Conservation (phyloP, 1,140 invertebrate genomes). For the Mya arenaria region DNA sequence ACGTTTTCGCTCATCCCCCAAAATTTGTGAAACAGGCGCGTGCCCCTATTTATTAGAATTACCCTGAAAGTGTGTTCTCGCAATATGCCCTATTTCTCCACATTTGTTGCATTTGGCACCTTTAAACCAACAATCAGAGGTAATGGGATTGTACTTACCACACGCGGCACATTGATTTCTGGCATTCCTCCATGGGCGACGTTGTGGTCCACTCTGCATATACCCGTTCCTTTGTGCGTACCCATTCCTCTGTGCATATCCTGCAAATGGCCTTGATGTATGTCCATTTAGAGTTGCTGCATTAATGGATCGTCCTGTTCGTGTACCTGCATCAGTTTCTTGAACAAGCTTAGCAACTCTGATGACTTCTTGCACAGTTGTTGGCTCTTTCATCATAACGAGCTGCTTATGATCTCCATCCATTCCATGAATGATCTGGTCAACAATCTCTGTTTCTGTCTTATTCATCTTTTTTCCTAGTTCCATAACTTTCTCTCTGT, state of each 20-base stretch:
- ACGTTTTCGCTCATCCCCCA: slow-evolving; percentile 8
- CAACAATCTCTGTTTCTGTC: slow-evolving; percentile 1
- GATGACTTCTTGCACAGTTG: background rate
- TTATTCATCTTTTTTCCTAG: background rate
- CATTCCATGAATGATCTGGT: slow-evolving; percentile 26
- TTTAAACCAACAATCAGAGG: slow-evolving; percentile 3
- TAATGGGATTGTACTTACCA: slow-evolving; percentile 15
- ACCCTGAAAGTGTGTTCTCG: background rate
- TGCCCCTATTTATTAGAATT: background rate
- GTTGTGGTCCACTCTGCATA: no score
- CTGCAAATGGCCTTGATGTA: no score
- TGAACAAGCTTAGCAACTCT: background rate
- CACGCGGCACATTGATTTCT: background rate
- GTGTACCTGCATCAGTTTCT: no score
- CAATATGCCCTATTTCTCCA: background rate
- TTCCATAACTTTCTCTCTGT: background rate
- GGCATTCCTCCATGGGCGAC: background rate
- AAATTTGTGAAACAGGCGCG: slow-evolving; percentile 11
- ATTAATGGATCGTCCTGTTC: no score
- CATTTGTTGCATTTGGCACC: slow-evolving; percentile 11
- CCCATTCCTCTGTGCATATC: no score
- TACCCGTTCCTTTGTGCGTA: no score
- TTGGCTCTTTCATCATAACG: slow-evolving; percentile 11
- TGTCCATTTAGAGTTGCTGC: no score
- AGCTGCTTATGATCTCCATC: background rate